phyloP scores from a whole-genome alignment of 2,888 invertebrate species.

The Campoplex capitator region DNA sequence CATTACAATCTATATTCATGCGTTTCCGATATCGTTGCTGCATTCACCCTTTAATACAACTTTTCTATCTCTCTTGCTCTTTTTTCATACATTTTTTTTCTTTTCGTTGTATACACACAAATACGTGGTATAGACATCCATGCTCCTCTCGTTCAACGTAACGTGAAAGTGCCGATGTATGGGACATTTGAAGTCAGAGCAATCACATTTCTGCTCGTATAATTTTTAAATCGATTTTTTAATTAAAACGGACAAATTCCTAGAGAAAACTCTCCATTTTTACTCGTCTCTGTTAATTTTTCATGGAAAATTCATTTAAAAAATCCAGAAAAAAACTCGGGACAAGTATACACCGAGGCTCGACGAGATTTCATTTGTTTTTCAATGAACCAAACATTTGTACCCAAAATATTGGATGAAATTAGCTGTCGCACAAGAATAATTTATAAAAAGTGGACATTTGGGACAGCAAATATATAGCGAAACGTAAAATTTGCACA shows the following conservation, averaged over 20 bases:
- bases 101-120: background rate
- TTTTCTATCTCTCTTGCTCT: constrained; percentile 8
- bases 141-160: constrained; percentile 3
- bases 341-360: too few relatives aligned
- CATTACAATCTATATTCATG: constrained; percentile 73
- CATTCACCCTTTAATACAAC: constrained; percentile 37
- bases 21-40: constrained; percentile 65
- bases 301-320: background rate
- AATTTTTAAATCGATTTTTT: constrained; percentile 1
- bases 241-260: background rate
- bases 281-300: background rate
- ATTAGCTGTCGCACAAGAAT: background rate
- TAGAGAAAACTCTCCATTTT: background rate
- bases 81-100: background rate
- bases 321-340: background rate
- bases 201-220: background rate
- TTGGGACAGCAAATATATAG: constrained; percentile 51
- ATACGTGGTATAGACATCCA: background rate
- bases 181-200: background rate
- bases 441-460: background rate
- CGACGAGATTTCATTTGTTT: background rate
- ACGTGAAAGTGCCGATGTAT: background rate
- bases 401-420: background rate
- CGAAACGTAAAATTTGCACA: constrained; percentile 56
- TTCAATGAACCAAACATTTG: background rate